Evolutionary conservation across 1,140 invertebrate genomes (phyloP).

Genomic region (Manduca sexta): DNA sequence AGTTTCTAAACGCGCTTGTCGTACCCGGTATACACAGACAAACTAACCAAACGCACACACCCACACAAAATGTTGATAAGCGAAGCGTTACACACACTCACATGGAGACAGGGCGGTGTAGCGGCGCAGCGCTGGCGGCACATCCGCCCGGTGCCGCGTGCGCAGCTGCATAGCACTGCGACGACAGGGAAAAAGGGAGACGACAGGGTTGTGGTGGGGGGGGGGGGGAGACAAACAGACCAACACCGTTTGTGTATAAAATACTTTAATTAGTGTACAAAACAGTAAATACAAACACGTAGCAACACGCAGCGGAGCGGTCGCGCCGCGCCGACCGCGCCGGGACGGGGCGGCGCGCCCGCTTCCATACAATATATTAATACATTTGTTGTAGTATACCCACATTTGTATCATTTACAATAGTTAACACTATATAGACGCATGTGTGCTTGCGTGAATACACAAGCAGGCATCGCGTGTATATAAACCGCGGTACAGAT

Average conservation of each 20-base stretch:
- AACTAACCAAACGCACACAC: background rate
- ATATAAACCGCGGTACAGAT: too few relatives aligned
- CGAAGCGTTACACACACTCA: constrained; percentile 7
- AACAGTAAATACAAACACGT: constrained; percentile 41
- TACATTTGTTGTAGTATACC: constrained; percentile 15
- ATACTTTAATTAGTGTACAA: constrained; percentile 49
- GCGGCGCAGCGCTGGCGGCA: background rate
- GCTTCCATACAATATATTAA: constrained; percentile 20
- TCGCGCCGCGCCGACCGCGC: constrained; percentile 2
- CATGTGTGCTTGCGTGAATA: too few relatives aligned
- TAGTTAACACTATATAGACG: too few relatives aligned
- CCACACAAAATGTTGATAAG: constrained; percentile 8
- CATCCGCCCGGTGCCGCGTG: background rate
- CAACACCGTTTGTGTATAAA: constrained; percentile 31
- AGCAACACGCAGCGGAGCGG: constrained; percentile 19
- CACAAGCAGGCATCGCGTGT: too few relatives aligned
- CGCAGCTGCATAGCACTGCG: background rate
- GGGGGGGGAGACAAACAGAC: constrained; percentile 21
- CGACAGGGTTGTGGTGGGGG: background rate
- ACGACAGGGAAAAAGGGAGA: background rate
- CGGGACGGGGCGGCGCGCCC: constrained; percentile 6
- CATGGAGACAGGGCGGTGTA: background rate
- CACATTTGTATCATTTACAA: constrained; percentile 22
- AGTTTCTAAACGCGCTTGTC: too few relatives aligned
- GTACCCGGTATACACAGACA: too few relatives aligned